A percentile compares a stretch with the other conserved stretches of the same genome.
Conservation (phyloP, 1,140 invertebrate genomes). For the Homarus americanus region DNA sequence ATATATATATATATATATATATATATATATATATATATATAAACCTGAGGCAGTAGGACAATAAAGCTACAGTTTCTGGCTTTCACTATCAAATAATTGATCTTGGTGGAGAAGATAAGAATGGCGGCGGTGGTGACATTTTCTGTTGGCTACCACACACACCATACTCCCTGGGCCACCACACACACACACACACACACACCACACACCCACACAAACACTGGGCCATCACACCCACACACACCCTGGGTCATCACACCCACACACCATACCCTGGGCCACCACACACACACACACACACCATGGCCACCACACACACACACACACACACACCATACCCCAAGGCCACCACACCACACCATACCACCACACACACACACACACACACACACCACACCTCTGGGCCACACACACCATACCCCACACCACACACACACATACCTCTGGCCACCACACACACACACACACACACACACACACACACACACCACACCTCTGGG, state of each 20-base stretch:
- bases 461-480: too few relatives aligned
- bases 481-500: too few relatives aligned
- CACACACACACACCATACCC: neutral
- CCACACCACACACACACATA: too few relatives aligned
- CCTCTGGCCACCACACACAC: too few relatives aligned
- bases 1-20: too few relatives aligned
- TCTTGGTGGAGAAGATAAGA: slow-evolving; percentile 17
- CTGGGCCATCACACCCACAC: neutral
- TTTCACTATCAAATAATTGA: slow-evolving; percentile 39
- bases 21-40: too few relatives aligned
- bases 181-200: slow-evolving; percentile 2
- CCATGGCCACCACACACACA: neutral
- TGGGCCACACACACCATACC: neutral
- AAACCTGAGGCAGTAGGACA: neutral
- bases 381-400: too few relatives aligned
- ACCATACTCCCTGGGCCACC: neutral
- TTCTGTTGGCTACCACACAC: neutral
- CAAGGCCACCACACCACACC: slow-evolving; percentile 1
- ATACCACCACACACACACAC: neutral
- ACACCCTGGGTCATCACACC: neutral
- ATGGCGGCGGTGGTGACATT: neutral
- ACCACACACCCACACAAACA: neutral
- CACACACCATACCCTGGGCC: neutral
- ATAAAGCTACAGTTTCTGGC: slow-evolving; percentile 20
- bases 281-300: neutral